Conservation (phyloP, 2,888 invertebrate species). For the Laspeyria flexula region DNA sequence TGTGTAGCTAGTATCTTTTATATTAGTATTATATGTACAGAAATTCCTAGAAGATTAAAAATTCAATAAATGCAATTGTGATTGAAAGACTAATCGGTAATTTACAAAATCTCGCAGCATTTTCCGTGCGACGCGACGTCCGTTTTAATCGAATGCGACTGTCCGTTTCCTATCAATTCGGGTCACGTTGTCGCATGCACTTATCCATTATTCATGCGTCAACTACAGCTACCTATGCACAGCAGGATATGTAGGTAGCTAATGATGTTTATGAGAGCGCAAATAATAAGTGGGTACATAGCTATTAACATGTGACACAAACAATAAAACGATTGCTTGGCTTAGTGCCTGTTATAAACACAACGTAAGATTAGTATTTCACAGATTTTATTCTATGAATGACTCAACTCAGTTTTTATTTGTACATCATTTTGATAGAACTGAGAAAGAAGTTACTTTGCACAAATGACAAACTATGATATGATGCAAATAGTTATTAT, state of each 20-base stretch:
- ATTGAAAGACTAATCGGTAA: too few relatives aligned
- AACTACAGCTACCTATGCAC: constrained; percentile 16
- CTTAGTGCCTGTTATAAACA: constrained; percentile 14
- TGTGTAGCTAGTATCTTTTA: background rate
- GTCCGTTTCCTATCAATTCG: constrained; percentile 62
- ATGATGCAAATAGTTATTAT: too few relatives aligned
- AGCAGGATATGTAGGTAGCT: constrained; percentile 14
- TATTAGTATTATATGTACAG: background rate
- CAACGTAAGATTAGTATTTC: background rate
- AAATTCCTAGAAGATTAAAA: too few relatives aligned
- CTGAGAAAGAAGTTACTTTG: too few relatives aligned
- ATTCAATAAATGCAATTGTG: too few relatives aligned
- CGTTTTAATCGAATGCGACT: constrained; percentile 32
- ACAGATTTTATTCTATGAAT: background rate
- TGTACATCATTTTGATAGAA: too few relatives aligned
- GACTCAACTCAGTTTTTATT: too few relatives aligned
- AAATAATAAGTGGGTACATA: constrained; percentile 11
- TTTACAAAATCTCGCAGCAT: constrained; percentile 25
- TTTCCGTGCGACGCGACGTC: constrained; percentile 30
- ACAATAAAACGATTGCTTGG: constrained; percentile 23
- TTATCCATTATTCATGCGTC: constrained; percentile 49
- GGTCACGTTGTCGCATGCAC: constrained; percentile 59
- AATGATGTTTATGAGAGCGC: constrained; percentile 17
- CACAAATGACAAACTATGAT: too few relatives aligned
- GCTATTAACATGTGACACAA: constrained; percentile 14